These are phyloP conservation scores for Drosophila prolongata DNA, from an alignment of 2,888 invertebrate species.

Conservation along the genomic window DNA sequence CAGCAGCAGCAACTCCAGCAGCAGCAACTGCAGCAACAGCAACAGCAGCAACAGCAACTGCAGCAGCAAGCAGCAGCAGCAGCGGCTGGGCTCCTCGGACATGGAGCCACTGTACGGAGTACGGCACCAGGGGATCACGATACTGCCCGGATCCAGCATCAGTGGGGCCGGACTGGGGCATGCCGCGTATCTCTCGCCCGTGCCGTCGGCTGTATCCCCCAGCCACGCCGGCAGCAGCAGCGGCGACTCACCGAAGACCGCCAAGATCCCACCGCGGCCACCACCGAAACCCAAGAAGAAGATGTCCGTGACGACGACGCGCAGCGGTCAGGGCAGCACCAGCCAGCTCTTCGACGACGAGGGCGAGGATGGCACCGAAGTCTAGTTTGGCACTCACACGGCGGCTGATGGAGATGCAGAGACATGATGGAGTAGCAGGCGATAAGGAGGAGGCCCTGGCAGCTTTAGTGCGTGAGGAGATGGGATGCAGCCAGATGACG, in stretches of 20 bases:
- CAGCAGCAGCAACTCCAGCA: constrained; percentile 59
- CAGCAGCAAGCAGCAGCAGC: constrained; percentile 46
- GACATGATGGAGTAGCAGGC: constrained; percentile 8
- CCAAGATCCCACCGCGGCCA: constrained; percentile 92
- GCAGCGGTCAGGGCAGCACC: constrained; percentile 85
- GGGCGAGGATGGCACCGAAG: constrained; percentile 95
- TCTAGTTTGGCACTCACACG: constrained; percentile 84
- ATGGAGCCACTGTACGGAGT: constrained; percentile 82
- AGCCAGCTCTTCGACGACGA: constrained; percentile 94
- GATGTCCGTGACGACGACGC: constrained; percentile 88
- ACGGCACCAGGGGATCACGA: constrained; percentile 78
- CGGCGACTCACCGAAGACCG: constrained; percentile 75
- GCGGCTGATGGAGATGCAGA: not conserved
- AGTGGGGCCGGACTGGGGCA: constrained; percentile 17
- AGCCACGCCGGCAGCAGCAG: constrained; percentile 29
- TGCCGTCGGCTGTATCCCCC: constrained; percentile 35
- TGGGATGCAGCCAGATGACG: not conserved
- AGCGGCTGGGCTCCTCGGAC: constrained; percentile 64
- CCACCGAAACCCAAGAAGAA: constrained; percentile 93
- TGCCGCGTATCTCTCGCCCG: constrained; percentile 9
- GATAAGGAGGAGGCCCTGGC: not conserved
- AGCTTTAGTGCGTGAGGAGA: not conserved
- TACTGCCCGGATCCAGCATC: constrained; percentile 79
- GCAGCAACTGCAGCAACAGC: constrained; percentile 58
- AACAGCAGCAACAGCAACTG: constrained; percentile 41